Evolutionary conservation across 1,140 invertebrate genomes (phyloP).

Genomic region (Drosophila bifasciata): DNA sequence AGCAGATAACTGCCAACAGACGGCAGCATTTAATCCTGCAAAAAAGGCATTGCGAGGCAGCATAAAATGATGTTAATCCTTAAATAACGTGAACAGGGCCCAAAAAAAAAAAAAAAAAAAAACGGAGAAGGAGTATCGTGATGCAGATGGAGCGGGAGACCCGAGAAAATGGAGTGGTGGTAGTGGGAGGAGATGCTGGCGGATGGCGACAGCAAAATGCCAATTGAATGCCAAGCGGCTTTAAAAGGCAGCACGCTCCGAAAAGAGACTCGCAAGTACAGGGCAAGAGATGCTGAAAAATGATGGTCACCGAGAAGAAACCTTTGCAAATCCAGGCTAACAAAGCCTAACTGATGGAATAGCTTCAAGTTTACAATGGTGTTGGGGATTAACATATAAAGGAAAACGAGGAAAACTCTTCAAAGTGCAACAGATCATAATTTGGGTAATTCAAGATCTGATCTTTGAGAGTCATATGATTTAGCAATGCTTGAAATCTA

Average conservation of each 20-base stretch:
- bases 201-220: constrained; percentile 76
- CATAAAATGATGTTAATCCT: constrained; percentile 81
- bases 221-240: constrained; percentile 80
- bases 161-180: not conserved
- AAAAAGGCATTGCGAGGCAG: constrained; percentile 78
- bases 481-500: no score
- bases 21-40: constrained; percentile 78
- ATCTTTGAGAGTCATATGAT: no score
- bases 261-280: constrained; percentile 17
- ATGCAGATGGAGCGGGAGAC: not conserved
- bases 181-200: constrained; percentile 18
- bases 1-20: constrained; percentile 32
- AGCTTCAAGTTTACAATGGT: not conserved
- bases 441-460: no score
- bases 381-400: not conserved
- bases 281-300: constrained; percentile 22
- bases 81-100: constrained; percentile 69
- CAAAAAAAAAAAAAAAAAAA: constrained; percentile 27
- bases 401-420: not conserved
- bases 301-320: constrained; percentile 13
- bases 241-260: constrained; percentile 54
- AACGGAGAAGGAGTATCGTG: not conserved
- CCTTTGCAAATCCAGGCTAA: no score
- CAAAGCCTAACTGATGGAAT: no score
- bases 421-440: no score